These are phyloP conservation scores for Diplazon laetatorius DNA, from an alignment of 2,888 invertebrate species.

Conservation along the genomic window DNA sequence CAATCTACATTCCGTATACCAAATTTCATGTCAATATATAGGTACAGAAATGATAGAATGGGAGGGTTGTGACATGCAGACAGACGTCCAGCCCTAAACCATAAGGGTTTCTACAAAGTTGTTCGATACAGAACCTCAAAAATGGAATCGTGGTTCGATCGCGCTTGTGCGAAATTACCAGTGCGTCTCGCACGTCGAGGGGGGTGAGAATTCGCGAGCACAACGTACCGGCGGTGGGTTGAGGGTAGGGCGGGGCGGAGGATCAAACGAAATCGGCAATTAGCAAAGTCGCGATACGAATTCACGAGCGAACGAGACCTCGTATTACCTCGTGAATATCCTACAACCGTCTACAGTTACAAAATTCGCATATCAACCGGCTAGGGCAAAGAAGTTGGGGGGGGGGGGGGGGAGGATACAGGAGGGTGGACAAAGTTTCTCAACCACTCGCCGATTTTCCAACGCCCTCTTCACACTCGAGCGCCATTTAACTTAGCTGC, in stretches of 20 bases:
- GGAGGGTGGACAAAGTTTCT: constrained; percentile 7
- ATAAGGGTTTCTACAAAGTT: no score
- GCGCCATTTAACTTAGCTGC: neutral
- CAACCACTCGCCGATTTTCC: constrained; percentile 12
- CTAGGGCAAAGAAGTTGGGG: no score
- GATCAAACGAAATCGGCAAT: constrained; percentile 51
- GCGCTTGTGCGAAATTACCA: constrained; percentile 13
- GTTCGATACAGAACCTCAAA: no score
- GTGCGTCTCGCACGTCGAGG: constrained; percentile 16
- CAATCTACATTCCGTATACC: no score
- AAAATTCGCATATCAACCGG: no score
- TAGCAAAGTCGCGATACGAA: constrained; percentile 51
- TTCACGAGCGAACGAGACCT: constrained; percentile 18
- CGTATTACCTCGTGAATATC: constrained; percentile 18
- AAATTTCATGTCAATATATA: no score
- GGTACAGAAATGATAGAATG: no score
- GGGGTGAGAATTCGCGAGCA: neutral
- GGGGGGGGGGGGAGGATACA: neutral
- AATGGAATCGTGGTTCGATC: neutral
- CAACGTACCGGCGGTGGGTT: no score
- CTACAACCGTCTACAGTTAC: constrained; percentile 8
- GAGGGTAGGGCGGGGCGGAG: constrained; percentile 8
- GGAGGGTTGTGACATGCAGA: no score
- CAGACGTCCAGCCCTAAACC: no score
- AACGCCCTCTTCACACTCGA: neutral